These are phyloP conservation scores for Pteronura brasiliensis DNA, from an alignment of 2,113 vertebrate genomes.

Conservation along the genomic window DNA sequence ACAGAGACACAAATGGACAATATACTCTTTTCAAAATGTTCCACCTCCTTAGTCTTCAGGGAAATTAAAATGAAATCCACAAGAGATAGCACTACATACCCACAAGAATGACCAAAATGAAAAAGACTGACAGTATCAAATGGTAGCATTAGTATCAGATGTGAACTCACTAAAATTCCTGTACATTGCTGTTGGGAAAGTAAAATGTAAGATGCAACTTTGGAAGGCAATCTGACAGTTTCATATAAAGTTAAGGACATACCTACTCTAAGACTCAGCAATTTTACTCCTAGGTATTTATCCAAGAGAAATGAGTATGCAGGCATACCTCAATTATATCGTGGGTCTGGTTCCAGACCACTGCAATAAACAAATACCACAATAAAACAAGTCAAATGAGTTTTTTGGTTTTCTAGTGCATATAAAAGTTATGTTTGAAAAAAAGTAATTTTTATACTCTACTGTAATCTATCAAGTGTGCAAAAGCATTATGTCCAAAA, in stretches of 20 bases:
- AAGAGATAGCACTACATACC: background rate
- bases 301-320: background rate
- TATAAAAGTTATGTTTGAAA: background rate
- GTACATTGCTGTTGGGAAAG: background rate
- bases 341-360: background rate
- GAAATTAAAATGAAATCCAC: conserved; percentile 11
- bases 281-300: background rate
- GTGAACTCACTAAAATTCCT: background rate
- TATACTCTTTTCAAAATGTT: background rate
- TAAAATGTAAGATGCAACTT: background rate
- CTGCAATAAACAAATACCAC: background rate
- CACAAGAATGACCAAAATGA: background rate
- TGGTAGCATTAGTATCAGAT: background rate
- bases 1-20: background rate
- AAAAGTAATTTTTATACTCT: background rate
- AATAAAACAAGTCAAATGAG: background rate
- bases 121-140: background rate
- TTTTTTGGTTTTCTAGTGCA: background rate
- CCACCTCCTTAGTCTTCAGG: background rate
- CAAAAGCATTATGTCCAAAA: background rate
- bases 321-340: background rate
- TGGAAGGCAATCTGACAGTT: background rate
- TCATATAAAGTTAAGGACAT: background rate
- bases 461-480: background rate
- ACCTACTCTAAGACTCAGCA: background rate